phyloP scores from a whole-genome alignment of 2,888 invertebrate genomes.

The Rotaria macrura region DNA sequence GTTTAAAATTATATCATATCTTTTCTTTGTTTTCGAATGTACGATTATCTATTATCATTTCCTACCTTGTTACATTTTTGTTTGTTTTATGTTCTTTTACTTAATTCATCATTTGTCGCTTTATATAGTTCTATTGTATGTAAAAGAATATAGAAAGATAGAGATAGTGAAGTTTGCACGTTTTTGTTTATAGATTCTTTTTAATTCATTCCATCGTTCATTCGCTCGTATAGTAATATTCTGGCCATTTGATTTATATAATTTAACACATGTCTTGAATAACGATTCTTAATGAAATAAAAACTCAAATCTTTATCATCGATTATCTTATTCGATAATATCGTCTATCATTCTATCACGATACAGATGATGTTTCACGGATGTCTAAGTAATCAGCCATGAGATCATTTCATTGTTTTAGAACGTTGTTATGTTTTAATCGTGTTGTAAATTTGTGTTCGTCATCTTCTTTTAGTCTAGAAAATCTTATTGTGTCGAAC shows the following conservation, averaged over 20 bases:
- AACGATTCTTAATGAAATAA: not conserved
- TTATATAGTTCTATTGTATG: not conserved
- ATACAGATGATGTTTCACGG: too few species aligned
- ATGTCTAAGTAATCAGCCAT: too few species aligned
- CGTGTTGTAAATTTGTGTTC: too few species aligned
- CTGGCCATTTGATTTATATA: not conserved
- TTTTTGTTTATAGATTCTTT: not conserved
- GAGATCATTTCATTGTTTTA: too few species aligned
- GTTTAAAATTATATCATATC: not conserved
- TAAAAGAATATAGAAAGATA: not conserved
- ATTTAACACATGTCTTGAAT: not conserved
- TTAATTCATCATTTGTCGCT: not conserved
- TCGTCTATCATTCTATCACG: too few species aligned
- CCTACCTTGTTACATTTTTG: not conserved
- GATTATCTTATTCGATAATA: too few species aligned
- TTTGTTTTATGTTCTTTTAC: not conserved
- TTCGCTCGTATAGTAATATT: not conserved
- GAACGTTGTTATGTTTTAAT: too few species aligned
- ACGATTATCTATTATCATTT: not conserved
- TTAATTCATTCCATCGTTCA: not conserved
- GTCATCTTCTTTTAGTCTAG: too few species aligned
- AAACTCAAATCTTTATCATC: not conserved
- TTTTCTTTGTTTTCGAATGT: not conserved
- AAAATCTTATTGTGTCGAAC: too few species aligned
- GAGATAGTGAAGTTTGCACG: not conserved